Conservation (phyloP, 2,113 vertebrate genomes). For the Chaetura pelagica region DNA sequence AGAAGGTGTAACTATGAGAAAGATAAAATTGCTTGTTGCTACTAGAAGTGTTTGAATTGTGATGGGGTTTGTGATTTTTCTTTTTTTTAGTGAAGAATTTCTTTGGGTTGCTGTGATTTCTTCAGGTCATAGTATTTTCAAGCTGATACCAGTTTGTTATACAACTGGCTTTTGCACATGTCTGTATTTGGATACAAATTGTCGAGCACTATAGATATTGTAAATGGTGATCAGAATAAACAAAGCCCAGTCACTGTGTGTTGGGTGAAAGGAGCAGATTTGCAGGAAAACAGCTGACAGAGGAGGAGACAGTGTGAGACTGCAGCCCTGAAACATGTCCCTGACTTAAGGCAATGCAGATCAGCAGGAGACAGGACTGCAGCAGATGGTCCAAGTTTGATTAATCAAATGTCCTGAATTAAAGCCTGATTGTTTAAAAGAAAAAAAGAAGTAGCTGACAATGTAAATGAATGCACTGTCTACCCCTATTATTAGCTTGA, state of each 20-base stretch:
- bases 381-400: conserved; percentile 71
- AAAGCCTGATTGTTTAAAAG: conserved; percentile 32
- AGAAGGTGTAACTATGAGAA: background rate
- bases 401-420: conserved; percentile 67
- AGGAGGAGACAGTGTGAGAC: conserved; percentile 62
- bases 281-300: conserved; percentile 40
- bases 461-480: background rate
- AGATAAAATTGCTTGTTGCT: background rate
- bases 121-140: background rate
- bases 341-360: conserved; percentile 61
- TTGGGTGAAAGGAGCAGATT: conserved; percentile 29
- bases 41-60: background rate
- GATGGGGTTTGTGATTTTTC: background rate
- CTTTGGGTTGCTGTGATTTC: background rate
- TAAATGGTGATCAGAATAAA: conserved; percentile 39
- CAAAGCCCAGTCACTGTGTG: conserved; percentile 18
- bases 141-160: background rate
- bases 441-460: conserved; percentile 34
- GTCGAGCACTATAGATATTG: background rate
- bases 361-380: conserved; percentile 54
- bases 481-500: background rate
- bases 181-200: conserved; percentile 30
- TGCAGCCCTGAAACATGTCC: conserved; percentile 36
- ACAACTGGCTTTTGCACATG: background rate
- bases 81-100: background rate